Evolutionary conservation across 2,113 vertebrate species (phyloP), one percentile per base, ranked within the genome.

Genomic region (Hypanus sabinus): DNA sequence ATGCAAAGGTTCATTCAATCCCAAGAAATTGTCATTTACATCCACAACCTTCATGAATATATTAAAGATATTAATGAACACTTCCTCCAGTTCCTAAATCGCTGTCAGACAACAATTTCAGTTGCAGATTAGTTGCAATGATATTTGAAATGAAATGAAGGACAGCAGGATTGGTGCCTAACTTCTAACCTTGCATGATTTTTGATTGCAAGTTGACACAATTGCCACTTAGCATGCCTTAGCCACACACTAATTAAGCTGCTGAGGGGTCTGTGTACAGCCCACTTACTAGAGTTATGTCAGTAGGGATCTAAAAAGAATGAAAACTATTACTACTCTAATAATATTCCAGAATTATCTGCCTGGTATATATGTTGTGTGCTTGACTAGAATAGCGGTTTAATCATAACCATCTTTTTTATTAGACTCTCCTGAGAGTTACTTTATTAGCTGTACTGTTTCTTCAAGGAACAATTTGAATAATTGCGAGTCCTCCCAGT

Each of bases 31-130:
- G 22, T 5, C 24, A 93, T 68, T 73, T 55, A 75, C 6, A 73
- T 24, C 62, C 20, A 93, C 71, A 93, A 93, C 68, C 36, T 93
- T 46, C 91, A 93, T 2, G 65, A 27, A 93, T 93, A 93, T 38
- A 93, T 93, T 73, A 46, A 75, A 73, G 91, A 71, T 22, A 93
- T 93, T 93, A 93, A 93, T 75, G 91, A 73, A 55, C 22, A 93
- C 30, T 93, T 93, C 91, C 24, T 73, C 36, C 91, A 73, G 20
- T 30, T 73, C 20, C 91, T 73, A 93, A 73, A 73, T 93, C 65
- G 70, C 33, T 93, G 36, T 92, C 68, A 30, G n/a, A 33, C 65
- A 71, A 20, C 16, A 30, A 91, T 92, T 73, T 55, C 36, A 71
- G 27, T 75, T 73, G 70, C 70, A 93, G 70, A 93, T 73, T 46